A percentile compares a stretch with the other conserved stretches of the same genome.
Evolutionary conservation across 2,113 vertebrate species (phyloP).

Genomic region (Heptranchias perlo): DNA sequence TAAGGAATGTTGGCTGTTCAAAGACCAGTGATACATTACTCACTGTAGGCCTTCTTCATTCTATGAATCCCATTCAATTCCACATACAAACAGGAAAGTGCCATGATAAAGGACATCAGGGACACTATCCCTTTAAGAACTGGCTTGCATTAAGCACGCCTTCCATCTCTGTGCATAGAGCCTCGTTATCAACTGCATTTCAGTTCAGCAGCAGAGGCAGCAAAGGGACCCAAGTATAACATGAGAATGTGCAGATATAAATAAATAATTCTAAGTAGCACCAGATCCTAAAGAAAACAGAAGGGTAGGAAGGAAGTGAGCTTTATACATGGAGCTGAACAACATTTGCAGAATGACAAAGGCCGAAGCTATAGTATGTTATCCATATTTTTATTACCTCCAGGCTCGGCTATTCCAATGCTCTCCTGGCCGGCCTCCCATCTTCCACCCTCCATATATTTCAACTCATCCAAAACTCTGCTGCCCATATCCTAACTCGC

Average conservation of each 20-base stretch:
- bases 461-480: neutral
- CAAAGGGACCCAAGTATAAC: neutral
- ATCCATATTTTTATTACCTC: neutral
- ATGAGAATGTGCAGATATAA: neutral
- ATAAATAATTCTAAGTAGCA: neutral
- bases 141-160: neutral
- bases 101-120: neutral
- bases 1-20: neutral
- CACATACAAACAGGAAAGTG: neutral
- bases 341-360: neutral
- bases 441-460: neutral
- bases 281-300: neutral
- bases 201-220: neutral
- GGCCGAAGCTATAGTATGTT: neutral
- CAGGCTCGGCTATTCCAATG: neutral
- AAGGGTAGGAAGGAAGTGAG: neutral
- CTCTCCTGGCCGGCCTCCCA: neutral
- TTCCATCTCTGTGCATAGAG: neutral
- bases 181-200: neutral
- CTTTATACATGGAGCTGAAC: neutral
- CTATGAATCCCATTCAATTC: neutral
- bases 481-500: no score
- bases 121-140: neutral
- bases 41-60: neutral
- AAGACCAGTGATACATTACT: neutral